Evolutionary conservation across 1,140 invertebrate species (phyloP), one percentile per base, ranked within the genome.

Genomic region (Dendrolimus kikuchii): DNA sequence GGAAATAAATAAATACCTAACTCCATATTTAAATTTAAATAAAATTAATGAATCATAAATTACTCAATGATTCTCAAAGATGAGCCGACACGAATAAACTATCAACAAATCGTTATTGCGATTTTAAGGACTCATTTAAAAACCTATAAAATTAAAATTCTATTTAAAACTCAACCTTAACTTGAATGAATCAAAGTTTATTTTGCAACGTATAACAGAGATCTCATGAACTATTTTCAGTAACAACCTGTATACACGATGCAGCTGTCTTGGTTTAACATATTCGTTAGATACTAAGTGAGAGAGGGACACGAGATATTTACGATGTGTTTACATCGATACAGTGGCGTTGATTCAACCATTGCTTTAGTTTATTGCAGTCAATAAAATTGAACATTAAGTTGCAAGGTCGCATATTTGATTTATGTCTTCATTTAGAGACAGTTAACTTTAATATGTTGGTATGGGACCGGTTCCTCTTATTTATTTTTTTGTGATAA

Each of bases 101-200:
- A 76, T 85, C 86, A 86, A 87, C 82, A 88, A 85, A 87, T 87
- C 77, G 79, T 87, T 88, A 87, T 87, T 86, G 85, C 82, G 62
- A 86, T 87, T 87, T 23, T 87, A 87, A 87, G 79, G 77, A 82
- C 73, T 80, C 74, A 86, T 88, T 87, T 85, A 86, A 88, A 87
- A 78, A 23, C 69, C 76, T 75, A 88, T 87, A 86, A 87, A 86
- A 71, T 59, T 59, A 43, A 43, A 48, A 48, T 36, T 38, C 45
- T 55, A 66, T 40, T n/a, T 46, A 6, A 77, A 62, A 66, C 53
- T 8, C 23, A 59, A 59, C 64, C 60, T 55, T 56, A 74, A 52
- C 5, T 0, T 42, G 7, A 8, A 38, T 5, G 0, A 0, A 43
- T 62, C 68, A 78, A 57, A 64, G 67, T 55, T 60, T 23, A 23